Base-by-base conservation (phyloP, 1,140 invertebrate genomes). In the Drosophila seguyi region DNA sequence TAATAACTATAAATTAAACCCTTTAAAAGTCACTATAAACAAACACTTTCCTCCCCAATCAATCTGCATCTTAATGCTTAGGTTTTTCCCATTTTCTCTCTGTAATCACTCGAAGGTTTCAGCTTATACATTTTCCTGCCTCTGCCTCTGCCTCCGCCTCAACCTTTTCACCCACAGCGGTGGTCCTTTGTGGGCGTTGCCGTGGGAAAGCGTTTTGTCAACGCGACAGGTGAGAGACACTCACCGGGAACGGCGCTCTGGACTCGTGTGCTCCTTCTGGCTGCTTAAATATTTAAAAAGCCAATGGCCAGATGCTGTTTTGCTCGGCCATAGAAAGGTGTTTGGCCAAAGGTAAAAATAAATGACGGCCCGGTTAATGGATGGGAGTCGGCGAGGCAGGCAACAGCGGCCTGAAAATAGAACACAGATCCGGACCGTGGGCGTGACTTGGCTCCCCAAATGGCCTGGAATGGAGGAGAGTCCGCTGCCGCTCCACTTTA, bases 211-310 rank as follows among this genome's bases (percentile, higher is more conserved):
- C 50, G 63, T 76, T 80, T 84, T 80, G 78, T 80, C 76, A 79
- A 74, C 59, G 73, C 50, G 45, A 39, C 81, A 69, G 78, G 66
- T 78, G 52, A 11, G 52, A 38, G 52, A 55, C 52, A 55, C 52
- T 25, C 47, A 18, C 47, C 47, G 16, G 52, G 18, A 7, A 10
- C n/a, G 47, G 48, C 48, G 29, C 20, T 6, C 48, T 20, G 50
- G 47, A 31, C 50, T 53, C 34, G 52, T 55, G 20, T 38, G 34
- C 52, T 38, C 10, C 67, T 38, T 22, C 48, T n/a, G 41, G 36
- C 42, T 50, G 83, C 60, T 75, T 75, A 80, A 80, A 84, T 78
- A 78, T 78, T 84, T 53, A 83, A 69, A 79, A 68, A 60, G 67
- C 73, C 50, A 76, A 42, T 58, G 79, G 44, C 53, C 71, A 59